These are phyloP conservation scores for Neodiprion virginianus DNA, from an alignment of 1,140 invertebrate genomes.

Conservation along the genomic window DNA sequence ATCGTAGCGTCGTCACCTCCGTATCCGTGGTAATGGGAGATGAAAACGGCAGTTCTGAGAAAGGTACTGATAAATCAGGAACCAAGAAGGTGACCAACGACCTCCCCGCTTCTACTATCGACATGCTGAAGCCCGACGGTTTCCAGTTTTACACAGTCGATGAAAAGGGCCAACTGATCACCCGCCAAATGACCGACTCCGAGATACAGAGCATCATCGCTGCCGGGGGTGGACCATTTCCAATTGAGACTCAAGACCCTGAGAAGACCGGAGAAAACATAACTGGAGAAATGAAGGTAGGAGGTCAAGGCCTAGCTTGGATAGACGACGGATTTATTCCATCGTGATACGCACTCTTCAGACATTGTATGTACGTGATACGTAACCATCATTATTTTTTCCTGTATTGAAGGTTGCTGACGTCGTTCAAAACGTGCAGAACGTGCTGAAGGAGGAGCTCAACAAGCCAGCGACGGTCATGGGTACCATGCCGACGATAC, in stretches of 20 bases:
- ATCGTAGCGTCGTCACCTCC: slow-evolving; percentile 65
- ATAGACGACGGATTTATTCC: background rate
- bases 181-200: slow-evolving; percentile 80
- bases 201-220: slow-evolving; percentile 85
- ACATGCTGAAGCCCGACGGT: slow-evolving; percentile 76
- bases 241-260: slow-evolving; percentile 48
- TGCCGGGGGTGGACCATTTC: slow-evolving; percentile 68
- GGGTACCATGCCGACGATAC: slow-evolving; percentile 69
- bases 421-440: slow-evolving; percentile 82
- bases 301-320: slow-evolving; percentile 30
- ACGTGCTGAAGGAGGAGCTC: slow-evolving; percentile 79
- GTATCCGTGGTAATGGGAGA: slow-evolving; percentile 69
- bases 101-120: slow-evolving; percentile 72
- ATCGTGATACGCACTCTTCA: background rate
- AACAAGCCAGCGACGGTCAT: slow-evolving; percentile 66
- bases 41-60: slow-evolving; percentile 59
- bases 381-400: background rate
- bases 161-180: slow-evolving; percentile 80
- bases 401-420: slow-evolving; percentile 68
- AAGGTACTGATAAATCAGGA: slow-evolving; percentile 39
- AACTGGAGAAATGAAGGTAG: slow-evolving; percentile 42
- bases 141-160: slow-evolving; percentile 88
- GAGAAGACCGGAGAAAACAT: slow-evolving; percentile 44
- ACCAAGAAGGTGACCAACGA: slow-evolving; percentile 26
- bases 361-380: too few relatives aligned